Evolutionary conservation across 1,140 invertebrate species (phyloP), one percentile per base, ranked within the genome.

Genomic region (Gonatopus flavifemur): DNA sequence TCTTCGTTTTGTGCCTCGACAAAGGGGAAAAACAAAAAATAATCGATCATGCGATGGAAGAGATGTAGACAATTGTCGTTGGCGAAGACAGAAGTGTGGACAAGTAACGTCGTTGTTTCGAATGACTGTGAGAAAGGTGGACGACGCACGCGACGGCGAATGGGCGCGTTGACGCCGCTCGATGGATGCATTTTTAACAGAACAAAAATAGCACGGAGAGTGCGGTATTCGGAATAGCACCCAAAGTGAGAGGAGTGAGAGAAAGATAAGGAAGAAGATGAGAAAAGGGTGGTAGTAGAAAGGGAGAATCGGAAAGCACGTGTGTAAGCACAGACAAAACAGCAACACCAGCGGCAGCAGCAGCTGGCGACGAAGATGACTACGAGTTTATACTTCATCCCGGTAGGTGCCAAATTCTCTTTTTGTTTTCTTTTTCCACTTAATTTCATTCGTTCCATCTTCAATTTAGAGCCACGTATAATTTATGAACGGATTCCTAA

Each of bases 141-240:
- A 54, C 55, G 62, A 66, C 52, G n/a, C n/a, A n/a, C n/a, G 57
- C 51, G 38, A 42, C 52, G 51, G 55, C 48, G 61, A 66, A 69
- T 62, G 58, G 54, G 39, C 55, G 50, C 60, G 63, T 64, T 67
- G 59, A 66, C 57, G 58, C 49, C 49, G 46, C 57, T 53, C 63
- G 62, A 70, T 72, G 67, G 64, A 67, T 71, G 67, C 66, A 70
- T 70, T 72, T 72, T 72, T 72, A 70, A 70, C 67, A 59, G 57
- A 64, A 70, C 67, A 41, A 59, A 72, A 72, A 72, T 70, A 72
- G 65, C 65, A 57, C 39, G 42, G 46, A 42, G 55, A 44, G 47
- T 50, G 30, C 40, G 43, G 38, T 46, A 55, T 55, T 54, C 47
- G 52, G 43, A 42, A 55, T 39, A 24, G 44, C 49, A 38, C 56